These are phyloP conservation scores for Megaustenia siamemsis DNA, from an alignment of 2,888 invertebrate genomes.

Conservation along the genomic window DNA sequence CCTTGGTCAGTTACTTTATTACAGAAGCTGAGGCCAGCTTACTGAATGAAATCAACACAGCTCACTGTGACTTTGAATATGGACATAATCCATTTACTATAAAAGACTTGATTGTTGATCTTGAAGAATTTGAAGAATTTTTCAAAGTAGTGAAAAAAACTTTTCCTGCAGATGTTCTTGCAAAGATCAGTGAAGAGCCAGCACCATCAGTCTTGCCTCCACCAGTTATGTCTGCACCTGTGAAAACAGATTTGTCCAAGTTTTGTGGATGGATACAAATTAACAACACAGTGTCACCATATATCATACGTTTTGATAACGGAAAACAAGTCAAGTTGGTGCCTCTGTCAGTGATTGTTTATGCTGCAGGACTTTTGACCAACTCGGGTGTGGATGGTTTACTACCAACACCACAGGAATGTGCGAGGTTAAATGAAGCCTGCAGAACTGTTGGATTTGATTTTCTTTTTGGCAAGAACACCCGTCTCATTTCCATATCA, in stretches of 20 bases:
- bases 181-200: conserved; percentile 56
- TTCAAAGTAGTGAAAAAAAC: conserved; percentile 87
- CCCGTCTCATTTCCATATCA: conserved; percentile 70
- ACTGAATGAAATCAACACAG: conserved; percentile 93
- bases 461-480: conserved; percentile 73
- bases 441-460: conserved; percentile 74
- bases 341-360: conserved; percentile 83
- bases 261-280: conserved; percentile 77
- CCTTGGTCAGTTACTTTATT: conserved; percentile 94
- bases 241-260: conserved; percentile 54
- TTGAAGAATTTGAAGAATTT: conserved; percentile 92
- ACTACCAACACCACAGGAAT: conserved; percentile 70
- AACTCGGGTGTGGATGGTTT: conserved; percentile 68
- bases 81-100: conserved; percentile 92
- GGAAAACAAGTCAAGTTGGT: conserved; percentile 85
- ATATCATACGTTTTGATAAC: conserved; percentile 87
- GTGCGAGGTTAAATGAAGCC: conserved; percentile 71
- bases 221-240: conserved; percentile 33
- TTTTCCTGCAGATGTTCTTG: conserved; percentile 71
- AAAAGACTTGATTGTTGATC: conserved; percentile 92
- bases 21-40: conserved; percentile 93
- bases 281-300: conserved; percentile 95
- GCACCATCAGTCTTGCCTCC: conserved; percentile 15
- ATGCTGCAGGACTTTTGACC: conserved; percentile 75
- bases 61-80: conserved; percentile 94